Evolutionary conservation across 2,888 invertebrate species (phyloP).

Genomic region (Slavum lentiscoides): DNA sequence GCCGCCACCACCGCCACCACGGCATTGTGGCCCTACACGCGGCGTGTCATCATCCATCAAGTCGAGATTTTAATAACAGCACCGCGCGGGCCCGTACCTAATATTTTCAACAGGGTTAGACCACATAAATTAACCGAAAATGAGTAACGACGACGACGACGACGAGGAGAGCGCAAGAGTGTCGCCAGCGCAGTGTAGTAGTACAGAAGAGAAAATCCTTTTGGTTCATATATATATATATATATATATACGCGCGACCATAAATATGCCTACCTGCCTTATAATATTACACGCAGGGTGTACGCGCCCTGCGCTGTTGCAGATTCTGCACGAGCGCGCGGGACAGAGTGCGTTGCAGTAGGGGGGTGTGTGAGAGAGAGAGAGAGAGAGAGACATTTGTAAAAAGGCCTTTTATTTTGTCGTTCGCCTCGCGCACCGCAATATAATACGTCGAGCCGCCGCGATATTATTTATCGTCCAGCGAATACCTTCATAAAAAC

Average conservation of each 20-base stretch:
- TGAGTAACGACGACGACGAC: conserved; percentile 45
- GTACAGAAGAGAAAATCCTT: too few relatives aligned
- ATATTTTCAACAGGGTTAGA: conserved; percentile 43
- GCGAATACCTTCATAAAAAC: conserved; percentile 52
- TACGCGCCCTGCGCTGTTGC: too few relatives aligned
- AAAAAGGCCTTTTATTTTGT: conserved; percentile 53
- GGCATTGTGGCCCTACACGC: neutral
- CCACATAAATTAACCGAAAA: conserved; percentile 54
- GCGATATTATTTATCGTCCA: conserved; percentile 47
- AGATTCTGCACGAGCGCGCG: too few relatives aligned
- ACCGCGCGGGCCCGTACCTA: conserved; percentile 35
- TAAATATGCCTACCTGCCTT: conserved; percentile 48
- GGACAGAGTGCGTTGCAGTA: too few relatives aligned
- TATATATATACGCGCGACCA: neutral
- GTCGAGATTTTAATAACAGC: conserved; percentile 57
- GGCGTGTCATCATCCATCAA: conserved; percentile 56
- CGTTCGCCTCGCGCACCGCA: conserved; percentile 17
- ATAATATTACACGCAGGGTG: too few relatives aligned
- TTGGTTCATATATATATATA: too few relatives aligned
- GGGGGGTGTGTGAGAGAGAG: too few relatives aligned
- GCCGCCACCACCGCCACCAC: neutral
- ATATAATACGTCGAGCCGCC: conserved; percentile 43
- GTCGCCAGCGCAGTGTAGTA: too few relatives aligned
- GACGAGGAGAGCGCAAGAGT: neutral
- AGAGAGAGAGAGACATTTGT: conserved; percentile 47